Evolutionary conservation across 2,113 vertebrate genomes (phyloP), one percentile per base, ranked within the genome.

Genomic region (Romanogobio albipinnatus): DNA sequence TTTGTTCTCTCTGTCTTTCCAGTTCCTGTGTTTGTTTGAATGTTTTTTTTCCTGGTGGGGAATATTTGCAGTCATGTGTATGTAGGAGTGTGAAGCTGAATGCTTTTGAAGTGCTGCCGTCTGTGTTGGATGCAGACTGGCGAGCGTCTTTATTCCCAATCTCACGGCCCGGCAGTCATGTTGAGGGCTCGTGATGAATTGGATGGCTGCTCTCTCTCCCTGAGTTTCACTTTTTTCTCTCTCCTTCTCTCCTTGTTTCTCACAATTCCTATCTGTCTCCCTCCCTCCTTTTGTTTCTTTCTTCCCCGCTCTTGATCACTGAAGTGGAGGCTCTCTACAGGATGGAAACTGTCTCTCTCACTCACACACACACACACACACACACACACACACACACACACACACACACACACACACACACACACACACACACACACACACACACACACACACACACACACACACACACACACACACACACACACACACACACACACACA

Each of bases 81-180:
- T 76, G 79, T 80, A 22, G 85, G 58, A 62, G n/a, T 82, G 53
- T 86, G 78, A 74, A 73, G 29, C 24, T 70, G 82, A 81, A 82
- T 84, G 81, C 87, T 73, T 86, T 84, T 71, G 81, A 84, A 70
- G 73, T 73, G 74, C 64, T 83, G 79, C 59, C 51, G 70, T 74
- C 61, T 81, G 74, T 51, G 62, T 56, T 77, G 79, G 81, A 84
- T 84, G 86, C 81, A 70, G 85, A 85, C 81, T 81, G 74, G 74
- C 78, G 77, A 81, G 80, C 73, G 87, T 87, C 86, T 89, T 85
- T 88, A 88, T 91, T 88, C 83, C 80, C 81, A 78, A 80, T 84
- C 86, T 86, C 79, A 88, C 76, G 82, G 64, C 61, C 77, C 58
- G 66, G 66, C 78, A 82, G 70, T 73, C 76, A 82, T 64, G 79